These are phyloP conservation scores for Gracilinanus agilis DNA, from an alignment of 2,113 vertebrate genomes.

Conservation along the genomic window DNA sequence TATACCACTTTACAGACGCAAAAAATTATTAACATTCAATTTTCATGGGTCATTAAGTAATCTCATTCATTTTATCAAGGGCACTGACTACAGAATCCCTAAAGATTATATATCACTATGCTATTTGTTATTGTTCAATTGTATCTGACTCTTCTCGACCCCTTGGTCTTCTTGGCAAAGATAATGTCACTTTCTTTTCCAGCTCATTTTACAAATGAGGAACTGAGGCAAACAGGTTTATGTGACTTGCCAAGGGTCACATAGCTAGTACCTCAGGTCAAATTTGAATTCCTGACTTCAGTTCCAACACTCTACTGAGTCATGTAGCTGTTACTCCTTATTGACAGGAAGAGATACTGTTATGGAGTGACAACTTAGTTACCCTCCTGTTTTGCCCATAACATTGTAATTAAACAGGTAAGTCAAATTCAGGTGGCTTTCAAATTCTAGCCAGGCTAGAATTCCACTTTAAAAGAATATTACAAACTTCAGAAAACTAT, in stretches of 20 bases:
- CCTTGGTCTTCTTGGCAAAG: background rate
- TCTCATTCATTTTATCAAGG: conserved; percentile 46
- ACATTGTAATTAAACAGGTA: conserved; percentile 48
- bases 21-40: conserved; percentile 25
- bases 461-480: conserved; percentile 60
- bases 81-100: conserved; percentile 21
- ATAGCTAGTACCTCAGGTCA: background rate
- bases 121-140: background rate
- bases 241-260: background rate
- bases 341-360: background rate
- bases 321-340: background rate
- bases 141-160: background rate
- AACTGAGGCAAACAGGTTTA: background rate
- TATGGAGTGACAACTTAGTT: conserved; percentile 37
- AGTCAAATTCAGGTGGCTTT: conserved; percentile 10
- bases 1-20: conserved; percentile 13
- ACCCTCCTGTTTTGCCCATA: conserved; percentile 26
- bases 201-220: background rate
- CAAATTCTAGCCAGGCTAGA: conserved; percentile 47
- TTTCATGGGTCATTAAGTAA: conserved; percentile 4
- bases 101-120: conserved; percentile 25
- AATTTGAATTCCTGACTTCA: background rate
- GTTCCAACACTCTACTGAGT: background rate
- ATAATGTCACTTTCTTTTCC: background rate
- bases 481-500: conserved; percentile 65